Conservation (phyloP, 2,113 vertebrate genomes). For the Grammomys surdaster region DNA sequence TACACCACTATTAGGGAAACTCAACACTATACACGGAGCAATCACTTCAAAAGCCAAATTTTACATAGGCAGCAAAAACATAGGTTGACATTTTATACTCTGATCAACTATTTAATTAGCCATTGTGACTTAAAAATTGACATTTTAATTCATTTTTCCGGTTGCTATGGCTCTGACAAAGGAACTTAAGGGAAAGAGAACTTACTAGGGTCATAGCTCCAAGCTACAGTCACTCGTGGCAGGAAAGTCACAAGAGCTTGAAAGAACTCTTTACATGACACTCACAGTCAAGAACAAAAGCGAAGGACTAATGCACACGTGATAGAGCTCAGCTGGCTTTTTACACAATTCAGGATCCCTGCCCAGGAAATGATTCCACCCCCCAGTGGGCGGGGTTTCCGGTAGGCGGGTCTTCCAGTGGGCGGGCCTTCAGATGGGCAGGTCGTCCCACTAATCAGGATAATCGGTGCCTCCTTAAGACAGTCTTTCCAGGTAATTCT, state of each 20-base stretch:
- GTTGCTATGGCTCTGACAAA: background rate
- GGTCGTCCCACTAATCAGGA: background rate
- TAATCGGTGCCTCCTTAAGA: background rate
- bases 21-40: background rate
- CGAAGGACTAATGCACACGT: no score
- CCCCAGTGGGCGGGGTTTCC: no score
- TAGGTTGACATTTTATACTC: conserved; percentile 25
- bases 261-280: background rate
- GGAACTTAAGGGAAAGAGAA: no score
- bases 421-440: background rate
- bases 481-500: background rate
- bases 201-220: background rate
- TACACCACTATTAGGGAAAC: background rate
- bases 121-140: background rate
- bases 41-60: background rate
- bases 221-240: background rate
- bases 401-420: no score
- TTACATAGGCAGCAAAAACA: conserved; percentile 14
- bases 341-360: background rate
- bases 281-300: background rate
- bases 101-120: conserved; percentile 44
- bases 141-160: background rate
- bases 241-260: background rate
- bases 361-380: background rate
- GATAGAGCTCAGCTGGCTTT: background rate